Percentiles rank a stretch among this genome's conserved stretches.
Conservation (phyloP, 2,888 invertebrate species). For the Arctia plantaginis region DNA sequence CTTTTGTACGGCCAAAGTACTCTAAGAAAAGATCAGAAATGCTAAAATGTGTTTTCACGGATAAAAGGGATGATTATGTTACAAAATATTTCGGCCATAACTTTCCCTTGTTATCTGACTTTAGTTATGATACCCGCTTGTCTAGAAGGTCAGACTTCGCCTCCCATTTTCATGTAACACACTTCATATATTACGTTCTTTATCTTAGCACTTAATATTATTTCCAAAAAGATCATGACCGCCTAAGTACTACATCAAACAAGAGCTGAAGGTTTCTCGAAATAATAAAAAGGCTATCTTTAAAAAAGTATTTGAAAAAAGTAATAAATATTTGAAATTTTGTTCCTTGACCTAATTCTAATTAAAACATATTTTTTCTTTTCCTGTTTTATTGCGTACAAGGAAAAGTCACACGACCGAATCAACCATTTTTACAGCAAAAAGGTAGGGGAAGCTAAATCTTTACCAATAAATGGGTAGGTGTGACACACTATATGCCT, state of each 20-base stretch:
- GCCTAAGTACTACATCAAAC: background rate
- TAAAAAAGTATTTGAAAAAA: slow-evolving; percentile 29
- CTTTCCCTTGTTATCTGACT: slow-evolving; percentile 32
- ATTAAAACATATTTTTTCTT: slow-evolving; percentile 24
- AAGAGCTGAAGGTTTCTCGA: slow-evolving; percentile 9
- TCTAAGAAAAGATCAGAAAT: slow-evolving; percentile 30
- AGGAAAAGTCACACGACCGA: background rate
- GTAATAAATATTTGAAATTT: slow-evolving; percentile 32
- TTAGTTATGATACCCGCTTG: slow-evolving; percentile 19
- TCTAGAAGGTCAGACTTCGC: slow-evolving; percentile 25
- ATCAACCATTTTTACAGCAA: background rate
- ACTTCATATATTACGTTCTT: slow-evolving; percentile 37
- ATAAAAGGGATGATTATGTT: slow-evolving; percentile 27
- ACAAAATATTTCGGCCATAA: slow-evolving; percentile 37
- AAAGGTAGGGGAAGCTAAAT: background rate
- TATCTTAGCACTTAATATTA: slow-evolving; percentile 8
- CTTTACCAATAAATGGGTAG: slow-evolving; percentile 15
- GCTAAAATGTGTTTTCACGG: slow-evolving; percentile 33
- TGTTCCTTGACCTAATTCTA: slow-evolving; percentile 31
- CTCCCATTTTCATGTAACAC: slow-evolving; percentile 35
- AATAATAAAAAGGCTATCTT: slow-evolving; percentile 21
- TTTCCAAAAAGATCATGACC: slow-evolving; percentile 25
- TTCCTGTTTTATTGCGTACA: slow-evolving; percentile 19
- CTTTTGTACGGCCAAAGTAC: slow-evolving; percentile 24
- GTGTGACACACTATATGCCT: slow-evolving; percentile 13